These are phyloP conservation scores for Jacana jacana DNA, from an alignment of 2,113 vertebrate species.

Conservation along the genomic window DNA sequence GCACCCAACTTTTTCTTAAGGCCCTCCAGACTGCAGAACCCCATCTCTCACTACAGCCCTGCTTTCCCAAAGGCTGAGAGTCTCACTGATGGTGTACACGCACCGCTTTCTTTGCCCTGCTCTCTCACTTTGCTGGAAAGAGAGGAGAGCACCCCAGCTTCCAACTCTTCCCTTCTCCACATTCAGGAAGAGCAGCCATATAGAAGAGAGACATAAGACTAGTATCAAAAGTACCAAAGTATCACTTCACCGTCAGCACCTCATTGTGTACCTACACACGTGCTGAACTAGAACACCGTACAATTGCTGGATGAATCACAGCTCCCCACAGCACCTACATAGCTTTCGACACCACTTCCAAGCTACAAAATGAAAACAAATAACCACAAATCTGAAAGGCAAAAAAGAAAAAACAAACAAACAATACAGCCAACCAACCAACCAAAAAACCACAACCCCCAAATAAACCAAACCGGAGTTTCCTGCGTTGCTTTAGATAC, in stretches of 20 bases:
- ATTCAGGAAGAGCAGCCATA: fast-evolving
- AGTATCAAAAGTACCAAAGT: not conserved
- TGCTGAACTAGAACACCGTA: not conserved
- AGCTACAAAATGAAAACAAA: not conserved
- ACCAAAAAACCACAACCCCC: too few species aligned
- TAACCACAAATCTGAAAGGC: not conserved
- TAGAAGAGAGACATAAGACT: not conserved
- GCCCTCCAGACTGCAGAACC: not conserved
- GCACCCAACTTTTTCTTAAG: not conserved
- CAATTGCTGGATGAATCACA: not conserved
- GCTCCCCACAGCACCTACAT: not conserved
- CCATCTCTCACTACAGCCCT: fast-evolving
- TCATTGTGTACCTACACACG: not conserved
- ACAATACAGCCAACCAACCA: not conserved
- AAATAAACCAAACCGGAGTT: too few species aligned
- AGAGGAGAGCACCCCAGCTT: fast-evolving
- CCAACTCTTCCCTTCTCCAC: not conserved
- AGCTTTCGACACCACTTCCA: not conserved
- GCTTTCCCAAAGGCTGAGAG: not conserved
- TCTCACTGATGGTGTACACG: fast-evolving
- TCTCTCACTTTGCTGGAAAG: not conserved
- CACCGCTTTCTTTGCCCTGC: not conserved
- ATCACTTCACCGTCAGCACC: not conserved
- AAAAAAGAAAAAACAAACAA: not conserved
- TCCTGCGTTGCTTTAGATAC: not conserved